Evolutionary conservation across 2,888 invertebrate genomes (phyloP).

Genomic region (Cosmopolites sordidus): DNA sequence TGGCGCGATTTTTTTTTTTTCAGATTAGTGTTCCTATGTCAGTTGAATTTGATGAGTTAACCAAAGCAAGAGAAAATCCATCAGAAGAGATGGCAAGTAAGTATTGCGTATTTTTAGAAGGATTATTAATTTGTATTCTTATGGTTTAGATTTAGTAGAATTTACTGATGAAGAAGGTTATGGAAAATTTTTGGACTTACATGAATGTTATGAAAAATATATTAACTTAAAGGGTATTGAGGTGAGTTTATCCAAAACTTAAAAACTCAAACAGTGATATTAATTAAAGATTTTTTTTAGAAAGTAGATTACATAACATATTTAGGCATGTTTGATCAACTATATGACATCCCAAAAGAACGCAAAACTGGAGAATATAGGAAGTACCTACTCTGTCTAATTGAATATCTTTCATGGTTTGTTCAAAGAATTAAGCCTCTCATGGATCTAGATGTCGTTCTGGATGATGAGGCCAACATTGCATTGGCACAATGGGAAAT

Average conservation of each 20-base stretch:
- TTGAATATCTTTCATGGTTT: conserved; percentile 83
- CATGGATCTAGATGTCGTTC: conserved; percentile 73
- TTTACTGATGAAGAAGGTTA: conserved; percentile 99
- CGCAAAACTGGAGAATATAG: conserved; percentile 83
- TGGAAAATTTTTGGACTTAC: conserved; percentile 95
- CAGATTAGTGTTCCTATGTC: conserved; percentile 93
- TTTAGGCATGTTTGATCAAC: conserved; percentile 87
- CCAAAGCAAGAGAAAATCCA: conserved; percentile 84
- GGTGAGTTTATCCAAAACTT: conserved; percentile 47
- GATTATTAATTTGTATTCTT: too few relatives aligned
- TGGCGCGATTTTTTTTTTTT: too few relatives aligned
- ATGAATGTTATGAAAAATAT: conserved; percentile 93
- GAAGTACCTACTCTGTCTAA: conserved; percentile 75
- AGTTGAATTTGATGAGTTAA: conserved; percentile 93
- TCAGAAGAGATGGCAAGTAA: conserved; percentile 78
- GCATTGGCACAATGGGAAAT: conserved; percentile 85
- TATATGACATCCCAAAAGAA: conserved; percentile 92
- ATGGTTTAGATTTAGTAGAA: conserved; percentile 78
- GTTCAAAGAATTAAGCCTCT: conserved; percentile 81
- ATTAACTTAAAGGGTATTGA: conserved; percentile 96
- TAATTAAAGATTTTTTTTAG: conserved; percentile 39
- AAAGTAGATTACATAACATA: conserved; percentile 96
- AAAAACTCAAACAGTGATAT: too few relatives aligned
- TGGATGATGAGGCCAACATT: conserved; percentile 72
- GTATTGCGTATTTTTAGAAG: conserved; percentile 32